Base-by-base conservation (phyloP, 2,888 invertebrate genomes). In the Nomada hirtipes region DNA sequence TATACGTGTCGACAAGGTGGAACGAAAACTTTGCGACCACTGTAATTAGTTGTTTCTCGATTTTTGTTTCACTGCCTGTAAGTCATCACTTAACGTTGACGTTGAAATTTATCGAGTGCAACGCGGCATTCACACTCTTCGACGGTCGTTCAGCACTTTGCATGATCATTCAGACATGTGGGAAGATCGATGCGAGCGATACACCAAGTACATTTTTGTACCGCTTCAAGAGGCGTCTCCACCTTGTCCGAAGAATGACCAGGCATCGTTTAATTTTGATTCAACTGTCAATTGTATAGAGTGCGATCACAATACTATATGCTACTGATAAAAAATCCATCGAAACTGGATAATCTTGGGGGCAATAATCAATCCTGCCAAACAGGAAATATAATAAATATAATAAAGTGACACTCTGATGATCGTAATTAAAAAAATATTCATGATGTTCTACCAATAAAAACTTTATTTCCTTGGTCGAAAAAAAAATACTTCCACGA, bases 161-260 rank as follows among this genome's bases (percentile, higher is more conserved):
- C 87, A 86, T 87, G 82, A 85, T 86, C 80, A 75, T 73, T 68
- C 72, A 61, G 65, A 61, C 75, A 80, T 50, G 81, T 85, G 86
- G 81, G 78, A 75, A 81, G 85, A 79, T 64, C 47, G 63, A 74
- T 75, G 68, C 57, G 65, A 73, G 55, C 75, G 73, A 76, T 65
- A 72, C 78, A 73, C 63, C 57, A 26, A 85, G 73, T 69, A 73
- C 74, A 64, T 67, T 80, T 73, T 80, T 59, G 20, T 26, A 42
- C 23, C 47, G 18, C 52, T 11, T 10, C 42, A 18, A 59, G 57
- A 73, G 73, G 55, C 68, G 68, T 80, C 55, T 50, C 44, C 36
- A 13, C 18, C 13, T 42, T 20, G 53, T 23, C 23, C 57, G 52
- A 36, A 7, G 55, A 36, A 44, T 55, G 71, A 70, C 70, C 26